These are phyloP conservation scores for Aspiorhynchus laticeps DNA, from an alignment of 2,113 vertebrate species.

Conservation along the genomic window DNA sequence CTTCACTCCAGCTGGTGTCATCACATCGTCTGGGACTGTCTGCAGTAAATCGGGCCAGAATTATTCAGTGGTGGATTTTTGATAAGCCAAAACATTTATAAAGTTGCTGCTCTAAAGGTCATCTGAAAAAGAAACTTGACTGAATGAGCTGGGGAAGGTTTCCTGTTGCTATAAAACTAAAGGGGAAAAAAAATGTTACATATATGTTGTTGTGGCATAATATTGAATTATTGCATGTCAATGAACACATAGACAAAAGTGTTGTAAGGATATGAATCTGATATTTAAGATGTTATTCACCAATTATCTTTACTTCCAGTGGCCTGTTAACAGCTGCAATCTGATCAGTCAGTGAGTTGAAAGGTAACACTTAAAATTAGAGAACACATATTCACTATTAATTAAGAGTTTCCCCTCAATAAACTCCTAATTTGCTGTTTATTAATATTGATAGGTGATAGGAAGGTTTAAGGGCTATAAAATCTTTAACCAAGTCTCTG, in stretches of 20 bases:
- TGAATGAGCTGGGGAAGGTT: neutral
- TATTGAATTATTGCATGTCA: neutral
- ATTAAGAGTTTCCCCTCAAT: no score
- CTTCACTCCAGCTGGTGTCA: constrained; percentile 8
- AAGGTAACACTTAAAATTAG: no score
- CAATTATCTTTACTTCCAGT: neutral
- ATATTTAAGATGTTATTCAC: neutral
- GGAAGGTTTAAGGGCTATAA: no score
- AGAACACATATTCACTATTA: no score
- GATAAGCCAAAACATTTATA: constrained; percentile 38
- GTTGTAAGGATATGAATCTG: neutral
- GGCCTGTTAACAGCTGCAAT: no score
- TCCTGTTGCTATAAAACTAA: neutral
- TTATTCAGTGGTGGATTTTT: constrained; percentile 12
- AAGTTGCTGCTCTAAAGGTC: constrained; percentile 2
- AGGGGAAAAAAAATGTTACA: no score
- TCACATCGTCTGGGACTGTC: neutral
- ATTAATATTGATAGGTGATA: no score
- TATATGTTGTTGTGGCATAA: neutral
- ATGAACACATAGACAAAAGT: neutral
- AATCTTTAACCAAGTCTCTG: no score
- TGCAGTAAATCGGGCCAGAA: neutral
- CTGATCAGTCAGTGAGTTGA: no score
- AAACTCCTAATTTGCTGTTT: no score
- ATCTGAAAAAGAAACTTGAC: neutral